A percentile compares a stretch with the other conserved stretches of the same genome.
phyloP scores from a whole-genome alignment of 2,888 invertebrate genomes.

The Rhamnusium bicolor region DNA sequence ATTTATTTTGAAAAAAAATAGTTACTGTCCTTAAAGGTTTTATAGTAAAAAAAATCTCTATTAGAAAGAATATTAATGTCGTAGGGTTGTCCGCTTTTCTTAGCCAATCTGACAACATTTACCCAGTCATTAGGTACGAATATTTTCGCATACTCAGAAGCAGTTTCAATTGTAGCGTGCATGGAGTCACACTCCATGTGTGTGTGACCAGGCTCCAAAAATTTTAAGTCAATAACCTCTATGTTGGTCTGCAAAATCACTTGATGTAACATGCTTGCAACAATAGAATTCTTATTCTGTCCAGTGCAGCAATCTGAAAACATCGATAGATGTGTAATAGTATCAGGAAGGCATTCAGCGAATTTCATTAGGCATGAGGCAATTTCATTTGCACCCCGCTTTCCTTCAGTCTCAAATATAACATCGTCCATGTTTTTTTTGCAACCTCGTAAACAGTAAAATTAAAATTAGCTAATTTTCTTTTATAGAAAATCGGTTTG shows the following conservation, averaged over 20 bases:
- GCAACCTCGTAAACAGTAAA: slow-evolving; percentile 17
- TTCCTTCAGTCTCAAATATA: slow-evolving; percentile 1
- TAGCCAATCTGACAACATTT: neutral
- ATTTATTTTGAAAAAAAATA: neutral
- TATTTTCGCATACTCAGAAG: neutral
- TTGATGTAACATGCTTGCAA: neutral
- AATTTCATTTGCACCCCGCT: slow-evolving; percentile 10
- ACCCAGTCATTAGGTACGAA: neutral
- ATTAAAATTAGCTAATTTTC: slow-evolving; percentile 24
- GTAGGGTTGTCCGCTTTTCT: neutral
- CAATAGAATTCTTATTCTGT: neutral
- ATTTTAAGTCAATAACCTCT: slow-evolving; percentile 9
- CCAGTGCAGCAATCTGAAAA: neutral
- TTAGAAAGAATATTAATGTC: too few species aligned
- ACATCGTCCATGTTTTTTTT: too few species aligned
- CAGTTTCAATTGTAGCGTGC: neutral
- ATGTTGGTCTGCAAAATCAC: neutral
- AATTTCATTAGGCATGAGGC: slow-evolving; percentile 9
- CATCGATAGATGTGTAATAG: neutral
- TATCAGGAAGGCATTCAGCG: neutral
- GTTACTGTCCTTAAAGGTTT: neutral
- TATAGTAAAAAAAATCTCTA: too few species aligned
- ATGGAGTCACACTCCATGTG: too few species aligned
- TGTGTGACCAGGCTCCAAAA: neutral
- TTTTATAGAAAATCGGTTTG: slow-evolving; percentile 28